phyloP scores from a whole-genome alignment of 1,140 invertebrate species.

The Metopolophium dirhodum region DNA sequence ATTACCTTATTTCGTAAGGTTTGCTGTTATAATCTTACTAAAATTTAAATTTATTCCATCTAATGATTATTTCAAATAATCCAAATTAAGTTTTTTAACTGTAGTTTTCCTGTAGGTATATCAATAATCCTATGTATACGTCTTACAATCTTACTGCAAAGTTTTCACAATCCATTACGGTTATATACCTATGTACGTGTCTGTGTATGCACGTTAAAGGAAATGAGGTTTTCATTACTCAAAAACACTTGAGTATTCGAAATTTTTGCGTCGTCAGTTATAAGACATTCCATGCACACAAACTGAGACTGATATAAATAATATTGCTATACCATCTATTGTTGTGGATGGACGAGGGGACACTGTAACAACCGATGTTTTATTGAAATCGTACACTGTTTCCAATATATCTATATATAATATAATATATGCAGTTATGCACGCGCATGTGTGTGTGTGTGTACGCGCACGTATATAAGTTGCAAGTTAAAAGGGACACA shows the following conservation, averaged over 20 bases:
- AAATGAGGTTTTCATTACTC: constrained; percentile 17
- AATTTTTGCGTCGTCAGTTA: constrained; percentile 30
- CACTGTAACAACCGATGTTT: constrained; percentile 24
- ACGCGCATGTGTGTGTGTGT: not conserved
- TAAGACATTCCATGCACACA: constrained; percentile 10
- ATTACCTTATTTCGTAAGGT: not conserved
- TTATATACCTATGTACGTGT: no score
- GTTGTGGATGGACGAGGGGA: not conserved
- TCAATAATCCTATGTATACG: not conserved
- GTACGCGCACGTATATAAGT: not conserved
- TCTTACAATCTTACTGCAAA: not conserved
- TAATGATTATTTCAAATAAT: not conserved
- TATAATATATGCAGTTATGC: constrained; percentile 12
- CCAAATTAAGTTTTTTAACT: not conserved
- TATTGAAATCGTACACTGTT: constrained; percentile 19
- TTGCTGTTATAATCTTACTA: not conserved
- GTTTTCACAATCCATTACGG: not conserved
- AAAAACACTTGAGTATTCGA: constrained; percentile 17
- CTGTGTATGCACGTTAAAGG: not conserved
- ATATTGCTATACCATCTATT: constrained; percentile 11
- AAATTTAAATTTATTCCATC: not conserved
- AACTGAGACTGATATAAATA: constrained; percentile 11
- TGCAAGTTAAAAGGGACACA: not conserved
- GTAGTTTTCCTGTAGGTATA: not conserved
- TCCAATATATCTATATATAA: constrained; percentile 18